A percentile compares a stretch with the other conserved stretches of the same genome.
Evolutionary conservation across 2,888 invertebrate genomes (phyloP).

Genomic region (Deilephila porcellus): DNA sequence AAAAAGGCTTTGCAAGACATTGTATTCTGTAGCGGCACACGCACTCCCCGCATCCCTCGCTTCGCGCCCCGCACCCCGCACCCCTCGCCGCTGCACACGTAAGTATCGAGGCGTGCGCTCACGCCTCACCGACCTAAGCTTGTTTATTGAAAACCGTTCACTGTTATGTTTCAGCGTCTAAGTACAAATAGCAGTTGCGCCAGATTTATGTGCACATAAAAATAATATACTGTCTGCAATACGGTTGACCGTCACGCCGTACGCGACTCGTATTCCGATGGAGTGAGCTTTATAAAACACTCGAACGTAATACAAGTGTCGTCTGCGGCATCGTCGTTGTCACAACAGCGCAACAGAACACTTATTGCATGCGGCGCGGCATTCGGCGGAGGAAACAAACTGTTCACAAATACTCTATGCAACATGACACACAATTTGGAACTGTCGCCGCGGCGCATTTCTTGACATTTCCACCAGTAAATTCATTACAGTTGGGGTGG

Average conservation of each 20-base stretch:
- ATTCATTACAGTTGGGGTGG: slow-evolving; percentile 55
- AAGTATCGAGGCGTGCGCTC: slow-evolving; percentile 58
- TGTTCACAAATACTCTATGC: slow-evolving; percentile 8
- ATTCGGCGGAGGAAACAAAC: slow-evolving; percentile 9
- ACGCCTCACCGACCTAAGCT: slow-evolving; percentile 63
- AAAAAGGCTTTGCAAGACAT: slow-evolving; percentile 72
- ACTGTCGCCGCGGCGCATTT: slow-evolving; percentile 47
- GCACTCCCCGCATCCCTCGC: slow-evolving; percentile 49
- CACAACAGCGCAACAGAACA: slow-evolving; percentile 23
- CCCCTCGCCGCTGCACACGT: slow-evolving; percentile 45
- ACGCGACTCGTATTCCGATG: slow-evolving; percentile 5
- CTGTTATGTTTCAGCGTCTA: slow-evolving; percentile 50
- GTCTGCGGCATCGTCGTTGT: not conserved
- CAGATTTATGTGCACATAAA: slow-evolving; percentile 53
- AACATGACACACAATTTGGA: slow-evolving; percentile 50
- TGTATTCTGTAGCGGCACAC: slow-evolving; percentile 54
- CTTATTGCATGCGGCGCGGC: slow-evolving; percentile 5
- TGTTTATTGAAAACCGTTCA: slow-evolving; percentile 68
- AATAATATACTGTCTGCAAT: slow-evolving; percentile 29
- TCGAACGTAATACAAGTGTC: not conserved
- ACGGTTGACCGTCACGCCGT: slow-evolving; percentile 36
- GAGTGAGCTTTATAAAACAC: slow-evolving; percentile 1
- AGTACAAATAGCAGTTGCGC: slow-evolving; percentile 46
- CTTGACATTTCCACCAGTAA: slow-evolving; percentile 57
- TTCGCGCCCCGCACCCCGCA: no score